Conservation (phyloP, 2,888 invertebrate genomes). For the Pseudeuparius sepicola region DNA sequence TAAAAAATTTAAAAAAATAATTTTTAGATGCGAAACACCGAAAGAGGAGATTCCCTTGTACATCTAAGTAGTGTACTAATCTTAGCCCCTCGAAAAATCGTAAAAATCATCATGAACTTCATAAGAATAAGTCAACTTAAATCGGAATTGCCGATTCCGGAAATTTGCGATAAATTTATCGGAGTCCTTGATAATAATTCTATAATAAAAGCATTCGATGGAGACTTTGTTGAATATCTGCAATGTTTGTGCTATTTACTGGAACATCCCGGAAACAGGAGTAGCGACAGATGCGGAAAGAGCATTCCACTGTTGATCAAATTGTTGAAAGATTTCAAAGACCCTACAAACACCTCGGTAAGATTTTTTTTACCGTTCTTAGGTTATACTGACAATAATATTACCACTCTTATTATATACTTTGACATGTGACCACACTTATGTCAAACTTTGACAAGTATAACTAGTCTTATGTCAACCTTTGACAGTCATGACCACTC, state of each 20-base stretch:
- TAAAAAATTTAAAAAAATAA: not conserved
- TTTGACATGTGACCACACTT: no score
- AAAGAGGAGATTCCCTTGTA: slow-evolving; percentile 32
- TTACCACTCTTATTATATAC: no score
- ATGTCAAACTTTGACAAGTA: no score
- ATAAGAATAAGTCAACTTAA: slow-evolving; percentile 28
- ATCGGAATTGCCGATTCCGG: slow-evolving; percentile 34
- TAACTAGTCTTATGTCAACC: no score
- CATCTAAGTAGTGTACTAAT: slow-evolving; percentile 31
- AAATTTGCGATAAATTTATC: slow-evolving; percentile 31
- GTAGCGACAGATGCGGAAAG: slow-evolving; percentile 26
- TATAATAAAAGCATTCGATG: slow-evolving; percentile 25
- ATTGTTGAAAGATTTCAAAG: slow-evolving; percentile 27
- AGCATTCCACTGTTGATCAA: slow-evolving; percentile 29
- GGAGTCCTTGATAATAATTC: slow-evolving; percentile 27
- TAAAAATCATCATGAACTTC: slow-evolving; percentile 35
- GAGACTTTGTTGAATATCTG: slow-evolving; percentile 30
- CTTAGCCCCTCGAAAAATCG: slow-evolving; percentile 31
- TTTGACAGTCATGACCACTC: no score
- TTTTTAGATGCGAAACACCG: slow-evolving; percentile 31
- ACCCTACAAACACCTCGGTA: slow-evolving; percentile 24
- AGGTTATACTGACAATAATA: no score
- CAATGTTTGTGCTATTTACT: slow-evolving; percentile 32
- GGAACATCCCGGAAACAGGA: slow-evolving; percentile 31
- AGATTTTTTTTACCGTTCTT: no score